Percentiles rank a stretch among this genome's conserved stretches.
phyloP scores from a whole-genome alignment of 2,113 vertebrate genomes.

The Dasyornis broadbenti region DNA sequence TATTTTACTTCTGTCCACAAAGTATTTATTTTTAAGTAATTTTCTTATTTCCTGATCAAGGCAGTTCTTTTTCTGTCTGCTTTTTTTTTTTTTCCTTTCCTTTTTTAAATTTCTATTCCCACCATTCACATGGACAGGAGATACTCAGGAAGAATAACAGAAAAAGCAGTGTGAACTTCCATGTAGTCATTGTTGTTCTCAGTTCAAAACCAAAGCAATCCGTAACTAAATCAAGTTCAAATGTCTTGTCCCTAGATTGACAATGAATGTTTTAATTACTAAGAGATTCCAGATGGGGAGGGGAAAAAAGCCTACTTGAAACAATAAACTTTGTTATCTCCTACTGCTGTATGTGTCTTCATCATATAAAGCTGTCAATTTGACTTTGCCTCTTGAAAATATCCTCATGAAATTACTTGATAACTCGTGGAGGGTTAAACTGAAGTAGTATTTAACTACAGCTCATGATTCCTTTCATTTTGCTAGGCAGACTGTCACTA shows the following conservation, averaged over 20 bases:
- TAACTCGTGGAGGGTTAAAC: neutral
- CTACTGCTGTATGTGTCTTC: neutral
- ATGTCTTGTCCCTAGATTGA: slow-evolving; percentile 32
- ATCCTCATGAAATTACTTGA: neutral
- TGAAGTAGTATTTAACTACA: neutral
- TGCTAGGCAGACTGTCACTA: neutral
- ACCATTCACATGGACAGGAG: neutral
- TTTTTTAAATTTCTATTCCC: neutral
- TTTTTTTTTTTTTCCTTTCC: neutral
- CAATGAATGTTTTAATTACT: slow-evolving; percentile 30
- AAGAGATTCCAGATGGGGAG: neutral
- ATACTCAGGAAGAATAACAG: neutral
- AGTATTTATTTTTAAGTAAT: neutral
- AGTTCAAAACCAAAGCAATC: slow-evolving; percentile 39
- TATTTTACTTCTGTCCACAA: neutral
- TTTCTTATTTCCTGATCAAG: neutral
- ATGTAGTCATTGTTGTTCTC: neutral
- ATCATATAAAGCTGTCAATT: neutral
- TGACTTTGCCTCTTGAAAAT: slow-evolving; percentile 9
- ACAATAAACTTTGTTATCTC: slow-evolving; percentile 20
- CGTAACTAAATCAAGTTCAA: slow-evolving; percentile 45
- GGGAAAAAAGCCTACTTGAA: neutral
- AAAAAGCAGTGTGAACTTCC: neutral
- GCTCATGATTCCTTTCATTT: neutral
- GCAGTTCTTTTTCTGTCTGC: neutral